These are phyloP conservation scores for Eubasilissa splendida DNA, from an alignment of 2,888 invertebrate genomes.

Conservation along the genomic window DNA sequence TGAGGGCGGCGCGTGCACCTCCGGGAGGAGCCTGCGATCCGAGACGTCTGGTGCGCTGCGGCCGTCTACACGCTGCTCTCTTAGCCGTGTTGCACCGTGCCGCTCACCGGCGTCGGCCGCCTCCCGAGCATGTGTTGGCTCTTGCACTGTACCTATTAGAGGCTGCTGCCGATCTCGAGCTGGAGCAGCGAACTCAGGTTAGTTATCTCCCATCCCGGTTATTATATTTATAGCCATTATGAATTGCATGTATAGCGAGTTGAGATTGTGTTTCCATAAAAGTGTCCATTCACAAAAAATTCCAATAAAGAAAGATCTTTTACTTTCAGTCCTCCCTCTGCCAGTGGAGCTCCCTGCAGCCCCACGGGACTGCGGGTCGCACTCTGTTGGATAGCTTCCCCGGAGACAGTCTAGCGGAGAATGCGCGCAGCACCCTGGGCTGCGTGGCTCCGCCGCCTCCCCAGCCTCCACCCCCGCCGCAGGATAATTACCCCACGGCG, in stretches of 20 bases:
- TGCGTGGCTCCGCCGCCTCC: conserved; percentile 76
- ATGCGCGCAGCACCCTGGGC: conserved; percentile 80
- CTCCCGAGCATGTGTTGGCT: conserved; percentile 90
- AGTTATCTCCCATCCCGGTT: not conserved
- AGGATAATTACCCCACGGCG: conserved; percentile 62
- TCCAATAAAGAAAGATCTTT: too few relatives aligned
- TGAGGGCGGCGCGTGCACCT: conserved; percentile 63
- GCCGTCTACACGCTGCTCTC: conserved; percentile 80
- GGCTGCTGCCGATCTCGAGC: conserved; percentile 78
- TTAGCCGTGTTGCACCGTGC: conserved; percentile 90
- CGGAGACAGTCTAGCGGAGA: conserved; percentile 82
- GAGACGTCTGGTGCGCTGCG: conserved; percentile 62
- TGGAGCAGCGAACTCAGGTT: conserved; percentile 60
- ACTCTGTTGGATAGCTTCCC: conserved; percentile 77
- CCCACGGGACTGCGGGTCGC: conserved; percentile 62
- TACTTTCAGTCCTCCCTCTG: conserved; percentile 47
- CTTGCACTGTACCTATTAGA: conserved; percentile 90
- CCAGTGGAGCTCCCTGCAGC: conserved; percentile 48
- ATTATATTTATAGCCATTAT: too few relatives aligned
- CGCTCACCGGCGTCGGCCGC: conserved; percentile 75
- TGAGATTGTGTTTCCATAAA: not conserved
- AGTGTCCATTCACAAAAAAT: not conserved
- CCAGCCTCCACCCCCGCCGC: conserved; percentile 59
- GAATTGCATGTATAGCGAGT: too few relatives aligned
- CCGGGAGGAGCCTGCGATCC: conserved; percentile 63